A percentile compares a stretch with the other conserved stretches of the same genome.
These are phyloP conservation scores for Grammomys surdaster DNA, from an alignment of 2,113 vertebrate genomes.

Conservation along the genomic window DNA sequence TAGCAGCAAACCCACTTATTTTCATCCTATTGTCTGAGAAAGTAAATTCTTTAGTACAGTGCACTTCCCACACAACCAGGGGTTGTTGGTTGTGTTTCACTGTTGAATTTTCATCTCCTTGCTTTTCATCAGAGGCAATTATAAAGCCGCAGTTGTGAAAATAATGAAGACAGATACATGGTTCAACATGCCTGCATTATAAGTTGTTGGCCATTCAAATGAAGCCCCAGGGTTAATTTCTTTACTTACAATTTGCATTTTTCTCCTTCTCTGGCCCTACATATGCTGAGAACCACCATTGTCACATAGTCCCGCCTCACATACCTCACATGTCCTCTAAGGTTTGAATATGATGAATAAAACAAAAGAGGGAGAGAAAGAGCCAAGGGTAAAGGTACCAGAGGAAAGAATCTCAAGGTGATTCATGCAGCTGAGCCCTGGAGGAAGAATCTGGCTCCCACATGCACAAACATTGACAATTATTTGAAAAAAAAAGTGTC, in stretches of 20 bases:
- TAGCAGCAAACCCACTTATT: slow-evolving; percentile 72
- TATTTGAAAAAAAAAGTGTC: slow-evolving; percentile 58
- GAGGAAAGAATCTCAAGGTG: slow-evolving; percentile 62
- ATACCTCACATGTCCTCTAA: slow-evolving; percentile 4
- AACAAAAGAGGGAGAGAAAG: slow-evolving; percentile 55
- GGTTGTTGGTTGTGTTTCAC: slow-evolving; percentile 81
- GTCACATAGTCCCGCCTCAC: not conserved
- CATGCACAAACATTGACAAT: slow-evolving; percentile 43
- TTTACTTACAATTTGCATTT: slow-evolving; percentile 25
- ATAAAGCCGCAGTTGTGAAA: slow-evolving; percentile 84
- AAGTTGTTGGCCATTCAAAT: slow-evolving; percentile 79
- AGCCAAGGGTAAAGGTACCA: slow-evolving; percentile 51
- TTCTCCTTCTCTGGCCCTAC: slow-evolving; percentile 26
- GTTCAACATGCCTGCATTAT: slow-evolving; percentile 74
- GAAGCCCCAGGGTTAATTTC: slow-evolving; percentile 79
- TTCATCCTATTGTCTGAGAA: slow-evolving; percentile 77
- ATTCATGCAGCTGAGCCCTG: slow-evolving; percentile 35
- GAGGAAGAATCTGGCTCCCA: slow-evolving; percentile 48
- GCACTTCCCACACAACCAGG: slow-evolving; percentile 83
- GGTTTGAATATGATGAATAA: slow-evolving; percentile 66
- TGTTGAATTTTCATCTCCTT: slow-evolving; percentile 82
- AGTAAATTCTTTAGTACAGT: slow-evolving; percentile 84
- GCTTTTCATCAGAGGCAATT: slow-evolving; percentile 85
- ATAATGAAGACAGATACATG: slow-evolving; percentile 71
- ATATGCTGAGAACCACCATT: slow-evolving; percentile 55